Conservation (phyloP, 2,113 vertebrate genomes). For the Mirounga angustirostris region DNA sequence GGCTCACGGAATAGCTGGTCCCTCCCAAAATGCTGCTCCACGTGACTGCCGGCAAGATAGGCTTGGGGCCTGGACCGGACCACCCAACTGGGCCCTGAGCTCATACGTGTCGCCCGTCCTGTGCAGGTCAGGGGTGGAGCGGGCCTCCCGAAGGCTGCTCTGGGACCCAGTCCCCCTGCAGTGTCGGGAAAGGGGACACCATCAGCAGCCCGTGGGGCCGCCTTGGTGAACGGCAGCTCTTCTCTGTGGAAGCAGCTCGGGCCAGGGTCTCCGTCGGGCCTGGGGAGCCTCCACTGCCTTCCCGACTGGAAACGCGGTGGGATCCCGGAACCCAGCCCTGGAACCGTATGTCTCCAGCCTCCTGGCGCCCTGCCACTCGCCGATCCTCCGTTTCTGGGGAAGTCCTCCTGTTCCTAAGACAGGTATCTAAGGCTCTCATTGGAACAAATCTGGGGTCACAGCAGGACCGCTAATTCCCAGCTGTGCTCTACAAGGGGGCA, state of each 20-base stretch:
- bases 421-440: too few relatives aligned
- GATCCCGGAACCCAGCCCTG: background rate
- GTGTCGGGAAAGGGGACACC: background rate
- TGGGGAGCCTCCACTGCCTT: background rate
- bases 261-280: rapidly evolving
- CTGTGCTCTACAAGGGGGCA: too few relatives aligned
- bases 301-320: background rate
- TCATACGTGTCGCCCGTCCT: too few relatives aligned
- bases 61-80: too few relatives aligned
- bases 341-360: rapidly evolving
- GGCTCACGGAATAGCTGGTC: too few relatives aligned
- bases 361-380: background rate
- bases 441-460: background rate
- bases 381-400: background rate
- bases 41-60: too few relatives aligned
- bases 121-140: too few relatives aligned
- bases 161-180: background rate
- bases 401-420: background rate
- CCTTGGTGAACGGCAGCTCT: background rate
- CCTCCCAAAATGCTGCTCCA: too few relatives aligned
- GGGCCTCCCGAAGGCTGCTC: too few relatives aligned
- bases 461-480: too few relatives aligned
- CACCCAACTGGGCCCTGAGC: too few relatives aligned
- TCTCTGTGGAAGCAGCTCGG: background rate
- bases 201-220: background rate